A percentile compares a stretch with the other conserved stretches of the same genome.
phyloP scores from a whole-genome alignment of 2,888 invertebrate species.

The Agriopis aurantiaria region DNA sequence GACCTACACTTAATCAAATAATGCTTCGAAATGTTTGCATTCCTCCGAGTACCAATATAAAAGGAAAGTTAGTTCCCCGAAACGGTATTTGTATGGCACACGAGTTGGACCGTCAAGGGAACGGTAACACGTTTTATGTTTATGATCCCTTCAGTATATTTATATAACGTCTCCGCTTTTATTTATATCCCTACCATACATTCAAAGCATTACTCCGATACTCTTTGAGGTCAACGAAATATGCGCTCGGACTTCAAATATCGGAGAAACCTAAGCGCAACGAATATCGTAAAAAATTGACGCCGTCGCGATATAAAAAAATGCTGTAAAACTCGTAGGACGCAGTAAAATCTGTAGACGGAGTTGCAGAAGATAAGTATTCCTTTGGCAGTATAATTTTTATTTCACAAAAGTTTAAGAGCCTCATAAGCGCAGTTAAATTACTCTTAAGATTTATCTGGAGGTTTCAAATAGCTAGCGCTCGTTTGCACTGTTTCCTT shows the following conservation, averaged over 20 bases:
- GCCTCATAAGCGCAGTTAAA: slow-evolving; percentile 46
- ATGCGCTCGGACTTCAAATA: slow-evolving; percentile 42
- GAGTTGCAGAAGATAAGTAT: slow-evolving; percentile 53
- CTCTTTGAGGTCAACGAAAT: slow-evolving; percentile 50
- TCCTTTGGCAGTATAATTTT: slow-evolving; percentile 53
- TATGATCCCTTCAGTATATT: slow-evolving; percentile 64
- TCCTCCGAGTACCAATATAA: slow-evolving; percentile 58
- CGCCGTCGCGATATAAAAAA: slow-evolving; percentile 58
- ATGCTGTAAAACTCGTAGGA: slow-evolving; percentile 62
- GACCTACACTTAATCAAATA: slow-evolving; percentile 57
- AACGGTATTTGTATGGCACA: slow-evolving; percentile 58
- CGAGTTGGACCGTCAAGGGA: slow-evolving; percentile 56
- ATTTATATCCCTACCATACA: slow-evolving; percentile 51
- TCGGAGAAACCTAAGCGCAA: slow-evolving; percentile 47
- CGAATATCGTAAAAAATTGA: slow-evolving; percentile 56
- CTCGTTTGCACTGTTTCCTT: slow-evolving; percentile 42
- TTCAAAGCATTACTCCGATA: slow-evolving; percentile 46
- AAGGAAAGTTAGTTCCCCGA: slow-evolving; percentile 64
- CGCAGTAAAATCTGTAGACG: slow-evolving; percentile 63
- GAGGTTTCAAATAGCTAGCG: slow-evolving; percentile 45
- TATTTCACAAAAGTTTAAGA: slow-evolving; percentile 49
- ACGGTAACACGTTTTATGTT: slow-evolving; percentile 67
- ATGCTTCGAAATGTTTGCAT: slow-evolving; percentile 58
- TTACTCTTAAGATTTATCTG: slow-evolving; percentile 51
- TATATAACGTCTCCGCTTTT: slow-evolving; percentile 59